Percentiles rank a stretch among this genome's conserved stretches.
phyloP scores from a whole-genome alignment of 2,113 vertebrate genomes.

The Podiceps cristatus region DNA sequence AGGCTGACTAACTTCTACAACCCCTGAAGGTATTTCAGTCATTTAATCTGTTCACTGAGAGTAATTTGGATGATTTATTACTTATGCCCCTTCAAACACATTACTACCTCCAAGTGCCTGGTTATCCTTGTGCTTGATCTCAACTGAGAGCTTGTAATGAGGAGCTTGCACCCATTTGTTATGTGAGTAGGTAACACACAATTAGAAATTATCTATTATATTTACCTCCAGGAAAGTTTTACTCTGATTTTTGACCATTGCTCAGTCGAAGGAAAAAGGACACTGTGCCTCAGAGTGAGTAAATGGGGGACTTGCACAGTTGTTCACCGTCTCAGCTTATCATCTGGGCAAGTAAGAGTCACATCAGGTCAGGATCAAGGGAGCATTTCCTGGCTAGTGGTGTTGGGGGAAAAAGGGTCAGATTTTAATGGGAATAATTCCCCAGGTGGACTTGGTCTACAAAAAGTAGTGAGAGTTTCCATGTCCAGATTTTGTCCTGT shows the following conservation, averaged over 20 bases:
- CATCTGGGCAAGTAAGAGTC: not conserved
- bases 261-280: not conserved
- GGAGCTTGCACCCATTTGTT: not conserved
- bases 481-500: not conserved
- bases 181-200: not conserved
- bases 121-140: not conserved
- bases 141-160: not conserved
- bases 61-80: constrained; percentile 35
- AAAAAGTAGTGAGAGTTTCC: not conserved
- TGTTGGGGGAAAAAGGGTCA: not conserved
- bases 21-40: constrained; percentile 4
- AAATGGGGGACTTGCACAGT: not conserved
- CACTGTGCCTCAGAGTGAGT: not conserved
- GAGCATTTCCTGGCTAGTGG: not conserved
- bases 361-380: not conserved
- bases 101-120: constrained; percentile 21
- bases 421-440: not conserved
- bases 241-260: not conserved
- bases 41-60: constrained; percentile 8
- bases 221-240: not conserved
- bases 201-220: not conserved
- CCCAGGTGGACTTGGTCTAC: not conserved
- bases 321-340: not conserved
- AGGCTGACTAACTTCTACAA: not conserved
- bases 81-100: not conserved